These are phyloP conservation scores for Alauda arvensis DNA, from an alignment of 2,797 vertebrate species.

Conservation along the genomic window DNA sequence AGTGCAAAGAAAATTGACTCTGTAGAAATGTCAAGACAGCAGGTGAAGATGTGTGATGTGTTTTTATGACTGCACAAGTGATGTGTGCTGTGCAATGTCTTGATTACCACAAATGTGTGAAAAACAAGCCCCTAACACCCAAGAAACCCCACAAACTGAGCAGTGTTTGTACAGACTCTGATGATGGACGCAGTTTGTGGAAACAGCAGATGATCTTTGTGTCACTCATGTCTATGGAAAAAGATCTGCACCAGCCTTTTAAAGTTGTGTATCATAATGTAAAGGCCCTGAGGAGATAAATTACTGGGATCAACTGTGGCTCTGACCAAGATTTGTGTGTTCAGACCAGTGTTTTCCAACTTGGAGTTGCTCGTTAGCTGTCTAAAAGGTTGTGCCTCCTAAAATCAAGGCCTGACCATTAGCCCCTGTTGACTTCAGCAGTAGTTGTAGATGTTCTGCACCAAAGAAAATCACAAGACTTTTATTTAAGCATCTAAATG, in stretches of 20 bases:
- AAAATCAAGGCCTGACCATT: conserved; percentile 19
- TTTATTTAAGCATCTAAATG: conserved; percentile 52
- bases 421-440: conserved; percentile 41
- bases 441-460: conserved; percentile 48
- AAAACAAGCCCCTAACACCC: background rate
- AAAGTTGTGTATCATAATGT: background rate
- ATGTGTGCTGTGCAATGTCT: conserved; percentile 39
- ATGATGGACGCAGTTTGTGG: conserved; percentile 1
- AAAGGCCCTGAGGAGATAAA: conserved; percentile 31
- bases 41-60: conserved; percentile 42
- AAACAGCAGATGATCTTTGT: background rate
- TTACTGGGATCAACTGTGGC: conserved; percentile 7
- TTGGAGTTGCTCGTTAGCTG: background rate
- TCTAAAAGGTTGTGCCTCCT: background rate
- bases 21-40: conserved; percentile 24
- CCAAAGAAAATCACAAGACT: conserved; percentile 51
- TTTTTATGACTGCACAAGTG: conserved; percentile 54
- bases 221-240: background rate
- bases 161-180: conserved; percentile 17
- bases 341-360: background rate
- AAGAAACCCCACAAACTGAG: background rate
- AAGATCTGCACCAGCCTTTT: conserved; percentile 15
- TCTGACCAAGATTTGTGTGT: background rate
- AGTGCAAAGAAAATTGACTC: conserved; percentile 40
- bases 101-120: conserved; percentile 47